phyloP scores from a whole-genome alignment of 2,797 vertebrate species.

The Gallinago nigripennis region DNA sequence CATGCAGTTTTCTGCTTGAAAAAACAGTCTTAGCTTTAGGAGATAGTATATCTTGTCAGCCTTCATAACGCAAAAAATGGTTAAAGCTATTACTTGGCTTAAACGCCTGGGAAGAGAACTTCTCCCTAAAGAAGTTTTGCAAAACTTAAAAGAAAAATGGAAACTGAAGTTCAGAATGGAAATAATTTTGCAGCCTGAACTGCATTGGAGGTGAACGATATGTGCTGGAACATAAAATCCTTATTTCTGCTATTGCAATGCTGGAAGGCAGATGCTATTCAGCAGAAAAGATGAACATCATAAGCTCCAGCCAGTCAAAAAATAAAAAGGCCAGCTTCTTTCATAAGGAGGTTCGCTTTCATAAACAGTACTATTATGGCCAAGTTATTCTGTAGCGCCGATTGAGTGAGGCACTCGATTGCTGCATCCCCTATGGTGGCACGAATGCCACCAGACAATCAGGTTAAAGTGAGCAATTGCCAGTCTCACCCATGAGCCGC shows the following conservation, averaged over 20 bases:
- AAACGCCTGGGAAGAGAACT: constrained; percentile 17
- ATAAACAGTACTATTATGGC: background rate
- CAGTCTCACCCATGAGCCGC: background rate
- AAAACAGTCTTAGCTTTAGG: constrained; percentile 54
- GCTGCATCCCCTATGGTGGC: background rate
- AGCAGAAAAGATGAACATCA: background rate
- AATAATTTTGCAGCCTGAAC: constrained; percentile 38
- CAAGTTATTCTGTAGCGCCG: background rate
- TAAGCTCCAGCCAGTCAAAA: background rate
- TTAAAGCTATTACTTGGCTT: constrained; percentile 50
- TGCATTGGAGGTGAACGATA: background rate
- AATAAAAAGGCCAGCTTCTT: background rate
- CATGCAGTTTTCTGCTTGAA: constrained; percentile 51
- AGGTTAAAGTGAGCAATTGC: constrained; percentile 2
- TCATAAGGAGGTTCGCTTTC: background rate
- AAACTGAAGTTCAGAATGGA: constrained; percentile 1
- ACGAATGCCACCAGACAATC: background rate
- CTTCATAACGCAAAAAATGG: constrained; percentile 16
- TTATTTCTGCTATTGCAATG: constrained; percentile 15
- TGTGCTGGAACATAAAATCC: constrained; percentile 23
- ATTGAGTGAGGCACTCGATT: background rate
- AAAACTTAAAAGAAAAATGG: constrained; percentile 31
- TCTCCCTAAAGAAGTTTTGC: constrained; percentile 34
- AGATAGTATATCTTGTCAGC: constrained; percentile 49
- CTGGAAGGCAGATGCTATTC: constrained; percentile 22